These are phyloP conservation scores for Phenganax marumi DNA, from an alignment of 92 coral and sea anemone genomes.

Conservation along the genomic window DNA sequence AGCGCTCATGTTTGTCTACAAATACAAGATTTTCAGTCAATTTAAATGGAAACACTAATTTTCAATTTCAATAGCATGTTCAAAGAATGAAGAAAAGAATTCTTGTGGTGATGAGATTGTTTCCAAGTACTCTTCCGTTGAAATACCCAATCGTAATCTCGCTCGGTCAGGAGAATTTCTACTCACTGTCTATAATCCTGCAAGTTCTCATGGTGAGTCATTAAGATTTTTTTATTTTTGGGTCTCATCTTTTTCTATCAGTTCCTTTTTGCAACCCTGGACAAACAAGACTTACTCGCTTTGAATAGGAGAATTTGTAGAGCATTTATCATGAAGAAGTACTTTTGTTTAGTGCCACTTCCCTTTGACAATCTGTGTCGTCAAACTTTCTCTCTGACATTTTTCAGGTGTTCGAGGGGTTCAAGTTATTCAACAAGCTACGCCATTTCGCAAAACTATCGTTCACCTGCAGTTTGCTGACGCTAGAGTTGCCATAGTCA, in stretches of 20 bases:
- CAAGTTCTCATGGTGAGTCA: slow-evolving; percentile 66
- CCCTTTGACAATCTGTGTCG: too few species aligned
- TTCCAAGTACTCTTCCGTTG: slow-evolving; percentile 41
- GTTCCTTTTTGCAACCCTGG: neutral
- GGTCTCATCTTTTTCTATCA: neutral
- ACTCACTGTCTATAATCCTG: slow-evolving; percentile 83
- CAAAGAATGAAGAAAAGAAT: slow-evolving; percentile 34
- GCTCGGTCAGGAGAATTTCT: slow-evolving; percentile 66
- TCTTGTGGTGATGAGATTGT: slow-evolving; percentile 43
- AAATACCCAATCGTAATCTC: slow-evolving; percentile 50
- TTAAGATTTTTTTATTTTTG: neutral
- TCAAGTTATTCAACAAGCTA: slow-evolving; percentile 70
- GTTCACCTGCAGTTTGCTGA: slow-evolving; percentile 57
- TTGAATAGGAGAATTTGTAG: too few species aligned
- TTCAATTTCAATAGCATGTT: slow-evolving; percentile 50
- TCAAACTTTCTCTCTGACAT: neutral
- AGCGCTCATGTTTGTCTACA: too few species aligned
- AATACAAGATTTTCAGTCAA: too few species aligned
- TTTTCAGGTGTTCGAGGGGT: slow-evolving; percentile 86
- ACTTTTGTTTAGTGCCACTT: too few species aligned
- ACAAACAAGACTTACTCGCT: neutral
- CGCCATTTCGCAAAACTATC: slow-evolving; percentile 75
- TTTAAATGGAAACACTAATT: neutral
- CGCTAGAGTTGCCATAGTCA: slow-evolving; percentile 58
- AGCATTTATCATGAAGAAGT: too few species aligned